Evolutionary conservation across 2,113 vertebrate species (phyloP), one percentile per base, ranked within the genome.

Genomic region (Cacatua alba): DNA sequence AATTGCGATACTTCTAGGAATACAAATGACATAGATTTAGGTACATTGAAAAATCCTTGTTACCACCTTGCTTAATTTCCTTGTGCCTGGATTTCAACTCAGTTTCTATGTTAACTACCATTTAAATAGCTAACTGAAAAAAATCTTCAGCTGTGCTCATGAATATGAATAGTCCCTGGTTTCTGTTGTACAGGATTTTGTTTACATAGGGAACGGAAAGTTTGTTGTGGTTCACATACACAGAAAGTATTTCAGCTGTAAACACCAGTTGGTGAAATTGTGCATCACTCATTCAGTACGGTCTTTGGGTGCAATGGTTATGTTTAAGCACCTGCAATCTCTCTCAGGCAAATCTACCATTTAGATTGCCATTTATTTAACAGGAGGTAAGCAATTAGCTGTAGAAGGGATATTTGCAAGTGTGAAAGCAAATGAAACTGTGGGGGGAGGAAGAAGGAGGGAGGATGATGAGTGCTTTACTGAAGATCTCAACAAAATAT

Each of bases 1-100:
- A 91, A 52, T 82, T 86, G 83, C 82, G 78, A 71, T 92, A 85
- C 81, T 92, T 96, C 93, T 68, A 96, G 87, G 74, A 95, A 96
- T 51, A 90, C 70, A 83, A 95, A 85, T 80, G 10, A 68, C 55
- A 86, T 5, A 26, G 53, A 71, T 65, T 88, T 91, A 90, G 90
- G 55, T 55, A 74, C 26, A n/a, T 26, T 52, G 55, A 92, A 88
- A 59, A 92, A 48, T 74, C 46, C 88, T 57, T 92, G 20, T 82
- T 49, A 82, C 59, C 43, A 71, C 15, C 9, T 39, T 60, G 25
- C 55, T 88, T 68, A 11, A 76, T 79, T 80, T 43, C 43, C 43
- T 75, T 20, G 9, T 1, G 5, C 43, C 43, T 60, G 69, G 31
- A 91, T 90, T 94, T 91, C 37, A 89, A 17, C 41, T 84, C 39